Base-by-base conservation (phyloP, 2,888 invertebrate species). In the Chirona hameri region DNA sequence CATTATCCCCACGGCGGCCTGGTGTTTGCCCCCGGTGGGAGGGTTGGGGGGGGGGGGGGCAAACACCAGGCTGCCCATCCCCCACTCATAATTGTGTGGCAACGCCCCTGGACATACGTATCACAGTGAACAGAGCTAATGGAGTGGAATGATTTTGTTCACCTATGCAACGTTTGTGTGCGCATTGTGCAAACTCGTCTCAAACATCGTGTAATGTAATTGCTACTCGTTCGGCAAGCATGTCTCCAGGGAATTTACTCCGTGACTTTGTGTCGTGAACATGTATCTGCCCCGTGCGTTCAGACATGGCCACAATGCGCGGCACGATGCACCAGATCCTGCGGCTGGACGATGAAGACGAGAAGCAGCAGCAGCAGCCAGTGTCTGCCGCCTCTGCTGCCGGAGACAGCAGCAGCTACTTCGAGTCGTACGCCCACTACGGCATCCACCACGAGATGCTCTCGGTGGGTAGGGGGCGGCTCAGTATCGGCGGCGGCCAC, bases 361-460 rank as follows among this genome's bases (percentile, higher is more conserved):
- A 80, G 27, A 29, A 48, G 80, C 27, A 15, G 52, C n/a, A 27
- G 80, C 29, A 0, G 52, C 27, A 4, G 52, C 27, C 80, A 24
- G 24, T 31, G 72, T 39, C 76, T 39, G 46, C 52, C 27, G 84
- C 83, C 82, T 82, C 83, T 27, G 81, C 83, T 21, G 83, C 83
- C 4, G 91, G 91, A 86, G 91, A 91, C 86, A 96, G 96, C 87
- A 92, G 89, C 76, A 86, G 87, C n/a, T 91, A 91, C 85, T 90
- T 91, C 85, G 88, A 87, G 81, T 93, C 95, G 2, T 97, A 97
- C 87, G 93, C 95, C 82, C 96, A 97, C 89, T 96, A 94, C 89
- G 93, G 93, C 39, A 97, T 97, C 86, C 98, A 98, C 89, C 93
- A 95, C 87, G 96, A 96, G 87, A 98, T 98, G 98, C 90, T 98